Percentiles rank a stretch among this genome's conserved stretches.
phyloP scores from a whole-genome alignment of 2,888 invertebrate species.

The Melanchra persicariae region DNA sequence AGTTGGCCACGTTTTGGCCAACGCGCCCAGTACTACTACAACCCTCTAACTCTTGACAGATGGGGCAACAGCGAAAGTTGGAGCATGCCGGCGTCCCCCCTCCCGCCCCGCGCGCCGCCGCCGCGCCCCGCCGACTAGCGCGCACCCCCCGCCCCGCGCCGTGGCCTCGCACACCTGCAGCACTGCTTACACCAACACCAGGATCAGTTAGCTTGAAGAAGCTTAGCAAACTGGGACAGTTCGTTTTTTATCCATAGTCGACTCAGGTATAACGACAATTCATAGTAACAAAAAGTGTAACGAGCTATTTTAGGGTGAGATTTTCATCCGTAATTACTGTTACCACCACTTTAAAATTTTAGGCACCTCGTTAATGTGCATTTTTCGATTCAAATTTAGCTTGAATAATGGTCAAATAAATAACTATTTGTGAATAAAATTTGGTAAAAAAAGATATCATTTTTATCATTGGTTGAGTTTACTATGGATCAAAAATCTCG shows the following conservation, averaged over 20 bases:
- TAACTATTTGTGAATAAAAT: too few relatives aligned
- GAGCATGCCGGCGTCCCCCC: slow-evolving; percentile 89
- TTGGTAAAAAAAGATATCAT: too few relatives aligned
- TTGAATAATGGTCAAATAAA: too few relatives aligned
- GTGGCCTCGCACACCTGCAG: slow-evolving; percentile 36
- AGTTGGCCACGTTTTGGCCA: too few relatives aligned
- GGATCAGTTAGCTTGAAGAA: slow-evolving; percentile 31
- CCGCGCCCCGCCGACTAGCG: slow-evolving; percentile 86
- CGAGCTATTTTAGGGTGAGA: not conserved
- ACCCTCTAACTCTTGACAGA: slow-evolving; percentile 66
- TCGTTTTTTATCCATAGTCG: not conserved
- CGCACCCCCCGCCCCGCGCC: slow-evolving; percentile 26
- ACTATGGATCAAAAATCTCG: too few relatives aligned
- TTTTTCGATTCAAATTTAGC: too few relatives aligned
- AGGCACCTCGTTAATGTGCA: too few relatives aligned
- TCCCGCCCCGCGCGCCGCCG: slow-evolving; percentile 88
- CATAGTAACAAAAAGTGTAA: not conserved
- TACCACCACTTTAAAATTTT: too few relatives aligned
- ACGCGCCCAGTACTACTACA: too few relatives aligned
- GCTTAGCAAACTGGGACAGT: not conserved
- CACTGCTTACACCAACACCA: slow-evolving; percentile 23
- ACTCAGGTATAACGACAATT: not conserved
- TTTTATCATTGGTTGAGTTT: too few relatives aligned
- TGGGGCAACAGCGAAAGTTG: slow-evolving; percentile 88
- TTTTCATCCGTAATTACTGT: too few relatives aligned